Percentiles rank a stretch among this genome's conserved stretches.
phyloP scores from a whole-genome alignment of 2,888 invertebrate species.

The Parnassius orleans region DNA sequence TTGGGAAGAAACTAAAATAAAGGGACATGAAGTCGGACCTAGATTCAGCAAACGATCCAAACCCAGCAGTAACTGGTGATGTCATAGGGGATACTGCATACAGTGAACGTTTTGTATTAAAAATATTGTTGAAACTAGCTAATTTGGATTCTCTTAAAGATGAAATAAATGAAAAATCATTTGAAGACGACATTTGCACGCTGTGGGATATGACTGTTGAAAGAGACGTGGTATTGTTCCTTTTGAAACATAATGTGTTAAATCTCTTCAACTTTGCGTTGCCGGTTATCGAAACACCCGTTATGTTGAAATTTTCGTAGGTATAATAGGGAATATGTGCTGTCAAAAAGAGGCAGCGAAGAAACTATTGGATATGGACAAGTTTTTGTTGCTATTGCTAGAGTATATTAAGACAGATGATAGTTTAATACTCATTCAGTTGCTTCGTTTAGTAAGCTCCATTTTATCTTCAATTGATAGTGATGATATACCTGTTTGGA shows the following conservation, averaged over 20 bases:
- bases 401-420: slow-evolving; percentile 83
- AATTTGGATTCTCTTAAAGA: slow-evolving; percentile 72
- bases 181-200: slow-evolving; percentile 88
- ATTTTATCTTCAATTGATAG: slow-evolving; percentile 67
- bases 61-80: slow-evolving; percentile 83
- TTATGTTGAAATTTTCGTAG: slow-evolving; percentile 89
- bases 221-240: slow-evolving; percentile 85
- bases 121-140: slow-evolving; percentile 83
- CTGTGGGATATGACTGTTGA: slow-evolving; percentile 94
- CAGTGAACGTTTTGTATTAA: slow-evolving; percentile 87
- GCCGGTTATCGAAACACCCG: slow-evolving; percentile 80
- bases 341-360: slow-evolving; percentile 83
- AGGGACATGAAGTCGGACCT: slow-evolving; percentile 47
- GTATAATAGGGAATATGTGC: slow-evolving; percentile 92
- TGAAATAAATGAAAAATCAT: slow-evolving; percentile 78
- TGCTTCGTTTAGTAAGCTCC: slow-evolving; percentile 85
- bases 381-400: slow-evolving; percentile 79
- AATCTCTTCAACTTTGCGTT: slow-evolving; percentile 83
- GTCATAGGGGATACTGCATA: slow-evolving; percentile 90
- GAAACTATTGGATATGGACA: slow-evolving; percentile 78
- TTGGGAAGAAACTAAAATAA: no score
- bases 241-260: slow-evolving; percentile 85
- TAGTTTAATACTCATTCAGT: slow-evolving; percentile 86
- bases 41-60: slow-evolving; percentile 36
- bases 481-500: slow-evolving; percentile 78